Base-by-base conservation (phyloP, 2,888 invertebrate genomes). In the Omphaloscelis lunosa region DNA sequence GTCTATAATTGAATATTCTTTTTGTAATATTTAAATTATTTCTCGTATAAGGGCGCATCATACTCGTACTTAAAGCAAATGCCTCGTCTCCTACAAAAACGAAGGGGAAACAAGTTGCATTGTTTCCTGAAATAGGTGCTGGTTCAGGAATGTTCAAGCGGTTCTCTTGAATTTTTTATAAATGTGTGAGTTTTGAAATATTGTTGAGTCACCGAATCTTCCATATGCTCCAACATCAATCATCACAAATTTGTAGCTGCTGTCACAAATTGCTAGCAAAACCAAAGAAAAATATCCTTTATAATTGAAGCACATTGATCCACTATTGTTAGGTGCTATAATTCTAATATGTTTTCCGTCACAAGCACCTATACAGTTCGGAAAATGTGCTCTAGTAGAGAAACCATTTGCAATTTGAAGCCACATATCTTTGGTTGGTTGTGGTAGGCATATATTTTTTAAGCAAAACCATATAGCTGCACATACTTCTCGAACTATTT, bases 161-260 rank as follows among this genome's bases (percentile, higher is more conserved):
- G 45, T 79, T 80, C 72, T 81, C 65, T 48, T 81, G 82, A 63
- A 75, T 69, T 78, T 82, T 79, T 88, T 68, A 83, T 87, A 86
- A 62, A 89, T 86, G 58, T 12, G 77, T 58, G 84, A 77, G 66
- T 89, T 86, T 58, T 86, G 79, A 80, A 87, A 89, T 83, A 90
- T 82, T 83, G 86, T 62, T 66, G 85, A 86, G 78, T 88, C 88
- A 76, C 86, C 72, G 80, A 87, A 87, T 84, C 77, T 86, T 48
- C 89, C 89, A 84, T 71, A 88, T 63, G 86, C 86, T 82, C 84
- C 86, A 83, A 86, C 69, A 77, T 86, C 86, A 79, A 88, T 73
- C 41, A 72, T 56, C 29, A 79, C 69, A 75, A 84, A 84, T 79
- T 75, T 79, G 53, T 72, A 82, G 51, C 70, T 85, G 65, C 83